phyloP scores from a whole-genome alignment of 2,888 invertebrate genomes.

The Macroteleia sp. region DNA sequence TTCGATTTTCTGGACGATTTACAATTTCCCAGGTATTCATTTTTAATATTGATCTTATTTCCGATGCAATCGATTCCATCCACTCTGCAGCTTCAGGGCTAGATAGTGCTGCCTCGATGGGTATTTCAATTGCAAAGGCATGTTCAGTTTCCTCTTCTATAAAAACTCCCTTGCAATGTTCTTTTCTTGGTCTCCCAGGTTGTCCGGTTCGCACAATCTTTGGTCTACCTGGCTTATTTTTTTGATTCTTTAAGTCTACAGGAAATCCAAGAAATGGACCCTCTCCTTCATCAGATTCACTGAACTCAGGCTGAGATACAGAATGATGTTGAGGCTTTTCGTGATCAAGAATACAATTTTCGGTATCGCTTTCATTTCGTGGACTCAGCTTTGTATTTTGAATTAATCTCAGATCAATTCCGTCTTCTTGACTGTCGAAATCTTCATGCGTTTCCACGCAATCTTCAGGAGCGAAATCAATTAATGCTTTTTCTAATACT shows the following conservation, averaged over 20 bases:
- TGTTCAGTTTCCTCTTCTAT: constrained; percentile 1
- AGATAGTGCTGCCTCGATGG: not conserved
- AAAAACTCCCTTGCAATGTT: too few relatives aligned
- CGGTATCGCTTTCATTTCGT: too few relatives aligned
- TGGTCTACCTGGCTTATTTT: not conserved
- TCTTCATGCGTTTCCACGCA: not conserved
- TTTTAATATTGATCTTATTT: constrained; percentile 10
- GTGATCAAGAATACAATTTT: too few relatives aligned
- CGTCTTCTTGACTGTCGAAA: not conserved
- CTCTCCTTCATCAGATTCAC: not conserved
- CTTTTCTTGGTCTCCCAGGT: constrained; percentile 6
- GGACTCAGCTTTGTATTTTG: too few relatives aligned
- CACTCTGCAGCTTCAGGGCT: constrained; percentile 28
- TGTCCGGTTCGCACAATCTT: not conserved
- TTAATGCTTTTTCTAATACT: too few relatives aligned
- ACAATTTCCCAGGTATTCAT: constrained; percentile 18
- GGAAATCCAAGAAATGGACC: too few relatives aligned
- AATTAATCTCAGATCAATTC: too few relatives aligned
- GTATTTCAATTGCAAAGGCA: not conserved
- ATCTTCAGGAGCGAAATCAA: too few relatives aligned
- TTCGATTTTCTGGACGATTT: constrained; percentile 29
- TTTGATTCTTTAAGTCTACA: too few relatives aligned
- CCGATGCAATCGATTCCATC: constrained; percentile 26
- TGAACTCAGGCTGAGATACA: constrained; percentile 1
- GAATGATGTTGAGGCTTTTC: too few relatives aligned